phyloP scores from a whole-genome alignment of 2,888 invertebrate genomes.

The Suillia variegata region DNA sequence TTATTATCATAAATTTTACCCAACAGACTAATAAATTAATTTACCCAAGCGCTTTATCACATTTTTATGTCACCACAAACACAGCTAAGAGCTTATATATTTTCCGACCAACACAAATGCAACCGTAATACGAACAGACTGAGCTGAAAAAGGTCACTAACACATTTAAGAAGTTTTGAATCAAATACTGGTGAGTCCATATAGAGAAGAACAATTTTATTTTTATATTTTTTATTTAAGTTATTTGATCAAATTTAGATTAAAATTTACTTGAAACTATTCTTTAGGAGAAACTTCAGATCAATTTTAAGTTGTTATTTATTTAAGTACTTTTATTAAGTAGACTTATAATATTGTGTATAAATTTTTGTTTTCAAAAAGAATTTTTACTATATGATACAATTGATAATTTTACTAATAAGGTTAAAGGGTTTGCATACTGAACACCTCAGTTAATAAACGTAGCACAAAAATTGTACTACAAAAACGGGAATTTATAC shows the following conservation, averaged over 20 bases:
- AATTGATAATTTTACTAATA: no score
- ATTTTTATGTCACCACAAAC: slow-evolving; percentile 6
- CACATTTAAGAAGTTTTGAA: neutral
- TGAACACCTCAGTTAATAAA: neutral
- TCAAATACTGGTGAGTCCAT: neutral
- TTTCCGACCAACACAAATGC: neutral
- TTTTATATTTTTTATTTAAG: no score
- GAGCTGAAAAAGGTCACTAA: slow-evolving; percentile 1
- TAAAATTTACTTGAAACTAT: no score
- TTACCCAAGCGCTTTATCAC: slow-evolving; percentile 26
- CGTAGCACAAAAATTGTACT: slow-evolving; percentile 12
- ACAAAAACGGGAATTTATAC: neutral
- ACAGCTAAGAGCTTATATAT: neutral
- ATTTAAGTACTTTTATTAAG: no score
- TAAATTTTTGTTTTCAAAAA: no score
- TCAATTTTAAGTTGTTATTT: no score
- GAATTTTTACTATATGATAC: no score
- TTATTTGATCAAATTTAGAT: no score
- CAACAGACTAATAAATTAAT: slow-evolving; percentile 26
- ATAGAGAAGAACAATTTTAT: slow-evolving; percentile 8
- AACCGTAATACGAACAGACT: neutral
- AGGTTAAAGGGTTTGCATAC: no score
- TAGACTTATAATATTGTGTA: no score
- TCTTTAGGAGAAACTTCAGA: no score
- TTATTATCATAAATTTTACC: neutral